Evolutionary conservation across 2,888 invertebrate genomes (phyloP), one percentile per base, ranked within the genome.

Genomic region (Andrena camellia): DNA sequence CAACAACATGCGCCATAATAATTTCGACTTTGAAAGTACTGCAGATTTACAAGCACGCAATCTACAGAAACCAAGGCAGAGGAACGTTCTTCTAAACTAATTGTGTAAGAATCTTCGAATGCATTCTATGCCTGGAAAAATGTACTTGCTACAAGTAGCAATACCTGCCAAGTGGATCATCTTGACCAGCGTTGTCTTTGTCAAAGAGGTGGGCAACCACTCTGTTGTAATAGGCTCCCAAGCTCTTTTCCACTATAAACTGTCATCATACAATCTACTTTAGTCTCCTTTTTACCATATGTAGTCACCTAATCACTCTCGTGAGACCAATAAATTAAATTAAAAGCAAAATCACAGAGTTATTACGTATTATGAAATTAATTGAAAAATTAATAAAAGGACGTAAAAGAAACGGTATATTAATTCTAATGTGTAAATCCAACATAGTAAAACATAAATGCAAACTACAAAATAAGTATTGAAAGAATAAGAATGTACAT

Each of bases 131-230:
- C 70, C 74, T 75, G 79, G 52, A 64, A 69, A 74, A 69, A 10
- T 79, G 57, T 86, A 85, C 83, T 86, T 87, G 85, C 83, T 89
- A 86, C 83, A 83, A 90, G 94, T 96, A 95, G 95, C 86, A 91
- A 88, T 95, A 97, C 98, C 98, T 98, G 96, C 99, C 99, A 92
- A 99, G 96, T 92, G 97, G 96, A 95, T 99, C 99, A 95, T 99
- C 98, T 94, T 97, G 96, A 93, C 97, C 97, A 90, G 97, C 97
- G 93, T 97, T 97, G 95, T 99, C 99, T 96, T 98, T 97, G 96
- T 99, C 98, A 96, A 96, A 98, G 91, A 98, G 96, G 94, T 97
- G 95, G 92, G 94, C 94, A 92, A 97, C 94, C 90, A 95, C 87
- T 88, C 88, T 90, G 92, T 90, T 91, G 91, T 91, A 74, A 80